Evolutionary conservation across 2,113 vertebrate genomes (phyloP).

Genomic region (Lophura nycthemera): DNA sequence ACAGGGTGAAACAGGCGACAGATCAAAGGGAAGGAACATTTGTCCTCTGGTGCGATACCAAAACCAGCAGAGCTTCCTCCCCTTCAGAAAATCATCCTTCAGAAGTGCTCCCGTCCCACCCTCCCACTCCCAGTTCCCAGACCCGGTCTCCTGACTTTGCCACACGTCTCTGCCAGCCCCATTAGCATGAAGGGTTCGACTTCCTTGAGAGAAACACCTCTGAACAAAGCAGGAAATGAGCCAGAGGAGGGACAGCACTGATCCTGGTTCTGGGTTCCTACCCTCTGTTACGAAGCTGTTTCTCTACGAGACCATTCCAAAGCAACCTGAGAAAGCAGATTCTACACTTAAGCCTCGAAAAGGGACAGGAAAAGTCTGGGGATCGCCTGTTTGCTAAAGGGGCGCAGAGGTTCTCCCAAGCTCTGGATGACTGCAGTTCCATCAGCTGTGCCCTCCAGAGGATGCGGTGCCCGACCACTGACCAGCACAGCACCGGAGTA

Average conservation of each 20-base stretch:
- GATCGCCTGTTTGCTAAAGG: neutral
- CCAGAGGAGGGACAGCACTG: neutral
- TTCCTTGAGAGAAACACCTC: neutral
- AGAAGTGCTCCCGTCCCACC: neutral
- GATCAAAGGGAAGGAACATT: constrained; percentile 68
- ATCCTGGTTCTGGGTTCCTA: neutral
- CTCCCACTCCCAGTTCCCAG: constrained; percentile 5
- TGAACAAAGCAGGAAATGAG: neutral
- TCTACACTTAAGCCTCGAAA: neutral
- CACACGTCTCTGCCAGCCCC: neutral
- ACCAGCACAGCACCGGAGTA: neutral
- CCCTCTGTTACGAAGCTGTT: neutral
- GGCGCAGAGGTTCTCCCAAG: neutral
- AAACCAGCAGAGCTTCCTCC: constrained; percentile 51
- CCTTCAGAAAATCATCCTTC: constrained; percentile 63
- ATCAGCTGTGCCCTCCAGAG: neutral
- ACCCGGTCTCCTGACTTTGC: constrained; percentile 28
- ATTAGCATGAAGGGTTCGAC: neutral
- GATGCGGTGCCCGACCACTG: neutral
- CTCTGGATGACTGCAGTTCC: neutral
- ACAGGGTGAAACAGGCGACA: constrained; percentile 62
- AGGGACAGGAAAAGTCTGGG: neutral
- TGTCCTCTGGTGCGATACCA: constrained; percentile 56
- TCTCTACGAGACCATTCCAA: neutral
- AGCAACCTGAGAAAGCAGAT: neutral